Evolutionary conservation across 2,888 invertebrate species (phyloP), one percentile per base, ranked within the genome.

Genomic region (Pristionchus japonicus): DNA sequence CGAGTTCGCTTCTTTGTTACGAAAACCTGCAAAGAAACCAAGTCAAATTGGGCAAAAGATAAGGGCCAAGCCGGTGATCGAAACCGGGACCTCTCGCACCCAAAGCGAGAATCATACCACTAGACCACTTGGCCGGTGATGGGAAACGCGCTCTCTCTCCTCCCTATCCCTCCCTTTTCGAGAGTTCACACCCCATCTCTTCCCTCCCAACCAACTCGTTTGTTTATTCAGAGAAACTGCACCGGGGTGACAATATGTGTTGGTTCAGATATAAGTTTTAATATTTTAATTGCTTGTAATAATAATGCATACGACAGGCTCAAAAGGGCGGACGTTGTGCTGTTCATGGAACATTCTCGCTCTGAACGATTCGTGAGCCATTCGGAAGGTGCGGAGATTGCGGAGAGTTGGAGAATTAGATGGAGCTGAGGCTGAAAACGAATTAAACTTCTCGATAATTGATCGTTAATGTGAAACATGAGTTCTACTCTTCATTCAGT

Each of bases 71-170:
- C 91, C 92, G 92, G 91, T 91, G 92, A 92, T 92, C 90, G 93
- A 92, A 93, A 91, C 91, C 93, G 92, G 93, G 93, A 89, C 92
- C 92, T 92, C 92, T 92, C 92, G 92, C 92, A 92, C 93, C 92
- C 92, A 92, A 93, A 93, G 93, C 92, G 93, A 92, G 93, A 93
- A 92, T 92, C 92, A 93, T 93, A 92, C 93, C 92, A 90, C 93
- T 92, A 93, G 93, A 92, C 87, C 87, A 87, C 87, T 87, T 87
- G 87, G 87, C 87, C 87, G 87, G 80, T 61, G 43, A 23, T n/a
- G 17, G 43, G 0, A 77, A 52, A n/a, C 37, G 84, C 67, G 43
- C 34, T 43, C 67, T 34, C 70, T 86, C 86, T 86, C 86, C 15
- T 17, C 70, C 47, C 31, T 37, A 34, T 49, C 70, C 43, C 86